These are phyloP conservation scores for Caprella mutica DNA, from an alignment of 2,888 invertebrate genomes.

Conservation along the genomic window DNA sequence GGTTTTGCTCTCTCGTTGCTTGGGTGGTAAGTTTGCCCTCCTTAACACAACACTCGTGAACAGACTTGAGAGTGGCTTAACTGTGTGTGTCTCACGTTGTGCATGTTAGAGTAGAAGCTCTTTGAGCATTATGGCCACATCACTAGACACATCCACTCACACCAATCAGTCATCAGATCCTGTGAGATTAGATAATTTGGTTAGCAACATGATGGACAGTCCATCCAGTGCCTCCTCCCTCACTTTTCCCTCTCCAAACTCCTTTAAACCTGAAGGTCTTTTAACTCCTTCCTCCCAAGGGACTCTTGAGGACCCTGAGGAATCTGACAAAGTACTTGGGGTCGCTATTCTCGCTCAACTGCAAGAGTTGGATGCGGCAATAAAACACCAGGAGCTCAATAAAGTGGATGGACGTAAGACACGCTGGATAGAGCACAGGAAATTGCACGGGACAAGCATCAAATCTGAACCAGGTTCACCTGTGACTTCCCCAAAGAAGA, in stretches of 20 bases:
- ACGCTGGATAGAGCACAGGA: constrained; percentile 32
- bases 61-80: too few species aligned
- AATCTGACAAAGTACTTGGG: constrained; percentile 24
- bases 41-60: too few species aligned
- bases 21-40: too few species aligned
- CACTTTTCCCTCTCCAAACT: too few species aligned
- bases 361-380: constrained; percentile 29
- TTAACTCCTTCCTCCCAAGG: background rate
- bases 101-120: too few species aligned
- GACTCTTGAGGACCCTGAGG: background rate
- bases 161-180: too few species aligned
- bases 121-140: too few species aligned
- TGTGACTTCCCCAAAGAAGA: constrained; percentile 4
- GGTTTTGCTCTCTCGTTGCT: too few species aligned
- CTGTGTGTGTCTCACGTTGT: too few species aligned
- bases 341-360: constrained; percentile 26
- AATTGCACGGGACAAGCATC: background rate
- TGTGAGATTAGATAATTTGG: too few species aligned
- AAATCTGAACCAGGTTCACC: constrained; percentile 7
- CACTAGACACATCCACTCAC: too few species aligned
- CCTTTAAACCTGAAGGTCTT: too few species aligned
- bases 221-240: constrained; percentile 2
- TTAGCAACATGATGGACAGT: background rate
- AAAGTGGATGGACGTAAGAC: constrained; percentile 31
- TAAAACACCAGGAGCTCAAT: constrained; percentile 25